These are phyloP conservation scores for Lutraria rhynchaena DNA, from an alignment of 1,140 invertebrate species.

Conservation along the genomic window DNA sequence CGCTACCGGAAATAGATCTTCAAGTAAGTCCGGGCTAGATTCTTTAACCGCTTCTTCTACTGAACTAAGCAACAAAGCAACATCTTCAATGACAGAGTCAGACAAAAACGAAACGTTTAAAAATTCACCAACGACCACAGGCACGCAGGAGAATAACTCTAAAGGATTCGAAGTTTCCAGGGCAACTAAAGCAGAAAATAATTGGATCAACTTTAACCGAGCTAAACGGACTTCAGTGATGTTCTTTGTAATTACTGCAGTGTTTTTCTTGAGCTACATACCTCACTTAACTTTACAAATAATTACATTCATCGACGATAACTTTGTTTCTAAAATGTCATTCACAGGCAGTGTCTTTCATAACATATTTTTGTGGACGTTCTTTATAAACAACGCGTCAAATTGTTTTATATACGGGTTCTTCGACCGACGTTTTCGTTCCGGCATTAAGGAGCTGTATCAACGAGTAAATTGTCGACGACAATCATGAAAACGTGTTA, in stretches of 20 bases:
- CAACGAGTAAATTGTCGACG: no score
- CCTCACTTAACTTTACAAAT: conserved; percentile 67
- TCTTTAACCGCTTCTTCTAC: no score
- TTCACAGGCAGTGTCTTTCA: conserved; percentile 58
- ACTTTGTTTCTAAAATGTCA: conserved; percentile 46
- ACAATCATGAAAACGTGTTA: no score
- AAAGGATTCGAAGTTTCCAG: neutral
- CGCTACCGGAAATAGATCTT: no score
- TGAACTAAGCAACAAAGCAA: neutral
- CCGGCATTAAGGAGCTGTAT: no score
- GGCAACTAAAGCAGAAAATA: neutral
- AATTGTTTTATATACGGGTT: conserved; percentile 73
- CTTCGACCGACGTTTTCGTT: conserved; percentile 47
- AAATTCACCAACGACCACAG: no score
- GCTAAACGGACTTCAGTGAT: conserved; percentile 65
- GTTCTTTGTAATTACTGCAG: conserved; percentile 67
- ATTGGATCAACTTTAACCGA: neutral
- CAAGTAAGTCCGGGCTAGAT: no score
- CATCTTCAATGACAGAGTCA: no score
- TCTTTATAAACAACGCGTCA: conserved; percentile 69
- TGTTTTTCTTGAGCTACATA: conserved; percentile 70
- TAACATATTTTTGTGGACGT: conserved; percentile 69
- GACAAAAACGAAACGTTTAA: no score
- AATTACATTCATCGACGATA: conserved; percentile 60
- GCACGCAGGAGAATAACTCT: no score